Percentiles rank a stretch among this genome's conserved stretches.
These are phyloP conservation scores for Diorhabda sublineata DNA, from an alignment of 1,140 invertebrate genomes.

Conservation along the genomic window DNA sequence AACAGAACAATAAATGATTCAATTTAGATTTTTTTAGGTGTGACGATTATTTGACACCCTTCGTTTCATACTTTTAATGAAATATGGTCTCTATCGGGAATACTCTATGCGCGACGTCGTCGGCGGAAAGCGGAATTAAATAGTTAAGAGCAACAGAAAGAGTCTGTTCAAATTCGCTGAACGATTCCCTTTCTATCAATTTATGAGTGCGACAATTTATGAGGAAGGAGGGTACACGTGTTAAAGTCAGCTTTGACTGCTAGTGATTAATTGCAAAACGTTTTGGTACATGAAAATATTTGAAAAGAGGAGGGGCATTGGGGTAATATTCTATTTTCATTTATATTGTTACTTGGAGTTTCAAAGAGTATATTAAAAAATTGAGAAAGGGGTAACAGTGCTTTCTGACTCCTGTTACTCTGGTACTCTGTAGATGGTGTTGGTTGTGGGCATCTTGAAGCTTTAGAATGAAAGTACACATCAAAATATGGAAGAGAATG, in stretches of 20 bases:
- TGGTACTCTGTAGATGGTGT: too few relatives aligned
- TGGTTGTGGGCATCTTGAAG: too few relatives aligned
- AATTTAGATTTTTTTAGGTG: slow-evolving; percentile 48
- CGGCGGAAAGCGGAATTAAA: slow-evolving; percentile 12
- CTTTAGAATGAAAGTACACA: too few relatives aligned
- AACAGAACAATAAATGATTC: slow-evolving; percentile 45
- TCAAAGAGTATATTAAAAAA: too few relatives aligned
- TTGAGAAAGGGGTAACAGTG: too few relatives aligned
- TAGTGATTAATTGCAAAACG: background rate
- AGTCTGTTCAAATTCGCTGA: slow-evolving; percentile 5
- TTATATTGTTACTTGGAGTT: too few relatives aligned
- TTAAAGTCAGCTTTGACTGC: slow-evolving; percentile 10
- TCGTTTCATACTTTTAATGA: slow-evolving; percentile 41
- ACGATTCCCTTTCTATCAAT: slow-evolving; percentile 19
- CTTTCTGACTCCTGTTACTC: too few relatives aligned
- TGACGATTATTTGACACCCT: slow-evolving; percentile 43
- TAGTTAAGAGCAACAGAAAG: slow-evolving; percentile 8
- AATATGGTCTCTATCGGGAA: slow-evolving; percentile 40
- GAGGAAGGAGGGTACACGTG: slow-evolving; percentile 14
- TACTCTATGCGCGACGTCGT: background rate
- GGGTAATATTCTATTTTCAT: too few relatives aligned
- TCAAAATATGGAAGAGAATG: too few relatives aligned
- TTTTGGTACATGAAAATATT: too few relatives aligned
- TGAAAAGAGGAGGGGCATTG: too few relatives aligned
- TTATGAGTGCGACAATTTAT: slow-evolving; percentile 21